Base-by-base conservation (phyloP, 2,888 invertebrate species). In the Erpobdella octoculata region DNA sequence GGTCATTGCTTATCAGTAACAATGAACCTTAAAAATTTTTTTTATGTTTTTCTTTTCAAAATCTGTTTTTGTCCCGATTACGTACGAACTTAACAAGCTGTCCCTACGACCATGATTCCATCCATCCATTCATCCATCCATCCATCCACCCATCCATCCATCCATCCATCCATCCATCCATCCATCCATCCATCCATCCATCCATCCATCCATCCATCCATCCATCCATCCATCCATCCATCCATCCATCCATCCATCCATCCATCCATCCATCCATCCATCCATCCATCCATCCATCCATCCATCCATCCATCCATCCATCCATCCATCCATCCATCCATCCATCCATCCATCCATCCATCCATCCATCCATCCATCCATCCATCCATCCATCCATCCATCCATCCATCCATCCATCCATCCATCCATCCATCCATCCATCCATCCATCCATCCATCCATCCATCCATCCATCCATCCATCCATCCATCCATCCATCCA, bases 151-250 rank as follows among this genome's bases (percentile, higher is more conserved):
- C 53, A 53, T 53, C 53, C 53, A 53, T n/a, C n/a, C 53, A 18
- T 53, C 53, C 53, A 5, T 53, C 53, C 53, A 53, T 53, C 53
- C 53, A n/a, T 46, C 46, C 46, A 46, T 46, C 46, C 46, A 46
- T 46, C 46, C 46, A 46, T 46, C 46, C 46, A 46, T 3, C 46
- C 46, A 46, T 46, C 46, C 46, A 46, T 46, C 46, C 46, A 46
- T 46, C 46, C 46, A 46, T 46, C 46, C 46, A 46, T 46, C 46
- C 46, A 46, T 46, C 46, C 46, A 46, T 46, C 46, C 46, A 3
- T 46, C 46, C 46, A 41, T 46, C 46, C 46, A 46, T 46, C 46
- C 46, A 46, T 46, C 46, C 46, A 46, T 46, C 46, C 5, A 46
- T 5, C 46, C 46, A 46, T 46, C 2, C 5, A 46, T 46, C 5